Evolutionary conservation across 2,888 invertebrate species (phyloP).

Genomic region (Cheiracanthium punctorium): DNA sequence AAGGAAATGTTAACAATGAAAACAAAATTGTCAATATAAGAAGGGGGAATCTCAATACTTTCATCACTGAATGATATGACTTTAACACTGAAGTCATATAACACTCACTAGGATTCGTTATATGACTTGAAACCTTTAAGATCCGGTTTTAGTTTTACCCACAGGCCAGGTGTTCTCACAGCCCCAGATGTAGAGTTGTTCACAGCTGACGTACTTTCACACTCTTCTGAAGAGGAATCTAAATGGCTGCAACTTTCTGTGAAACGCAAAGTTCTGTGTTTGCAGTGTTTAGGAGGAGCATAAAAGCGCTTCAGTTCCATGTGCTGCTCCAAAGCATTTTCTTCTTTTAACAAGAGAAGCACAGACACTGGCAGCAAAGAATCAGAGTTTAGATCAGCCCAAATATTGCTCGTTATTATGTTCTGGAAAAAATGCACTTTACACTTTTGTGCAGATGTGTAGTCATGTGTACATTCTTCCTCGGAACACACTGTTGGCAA

Average conservation of each 20-base stretch:
- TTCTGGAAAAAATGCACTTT: constrained; percentile 31
- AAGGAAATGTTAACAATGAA: no score
- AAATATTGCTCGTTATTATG: constrained; percentile 6
- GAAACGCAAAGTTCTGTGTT: constrained; percentile 27
- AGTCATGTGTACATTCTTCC: neutral
- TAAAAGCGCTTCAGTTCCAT: constrained; percentile 57
- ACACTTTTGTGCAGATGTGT: constrained; percentile 14
- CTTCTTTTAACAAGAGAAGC: constrained; percentile 23
- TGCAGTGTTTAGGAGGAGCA: constrained; percentile 22
- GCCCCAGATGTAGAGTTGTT: neutral
- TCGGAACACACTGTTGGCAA: constrained; percentile 21
- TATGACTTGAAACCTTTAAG: constrained; percentile 46
- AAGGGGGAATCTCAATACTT: no score
- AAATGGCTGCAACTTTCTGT: constrained; percentile 9
- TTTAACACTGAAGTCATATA: no score
- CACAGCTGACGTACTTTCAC: neutral
- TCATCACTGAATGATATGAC: no score
- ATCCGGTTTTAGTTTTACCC: constrained; percentile 58
- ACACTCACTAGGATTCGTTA: neutral
- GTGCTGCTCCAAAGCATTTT: neutral
- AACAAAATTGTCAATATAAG: no score
- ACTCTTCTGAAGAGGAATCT: neutral
- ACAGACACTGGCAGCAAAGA: constrained; percentile 32
- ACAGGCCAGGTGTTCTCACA: constrained; percentile 14
- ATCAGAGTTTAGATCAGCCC: neutral